Evolutionary conservation across 2,888 invertebrate genomes (phyloP), one percentile per base, ranked within the genome.

Genomic region (Caenorhabditis imperialis): DNA sequence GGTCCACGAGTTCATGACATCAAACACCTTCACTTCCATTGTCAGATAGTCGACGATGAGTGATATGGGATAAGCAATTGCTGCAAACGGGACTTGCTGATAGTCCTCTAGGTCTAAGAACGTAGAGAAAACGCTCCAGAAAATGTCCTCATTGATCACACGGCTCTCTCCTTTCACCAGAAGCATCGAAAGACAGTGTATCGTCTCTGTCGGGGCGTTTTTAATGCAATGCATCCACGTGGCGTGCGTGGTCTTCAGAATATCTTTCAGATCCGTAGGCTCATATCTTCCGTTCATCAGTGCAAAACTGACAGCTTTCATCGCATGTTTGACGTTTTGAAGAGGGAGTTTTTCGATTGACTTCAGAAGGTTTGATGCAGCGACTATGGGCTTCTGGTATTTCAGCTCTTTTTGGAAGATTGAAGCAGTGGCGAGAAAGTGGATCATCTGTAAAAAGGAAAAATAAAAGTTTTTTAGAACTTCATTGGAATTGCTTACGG

Each of bases 251-350:
- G 44, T 50, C 6, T 44, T 20, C 0, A 67, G 27, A 8, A 67
- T 14, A 12, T 42, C 37, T 8, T 42, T 35, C 1, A 30, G 8
- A 7, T 57, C 71, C 0, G 6, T 5, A 7, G 35, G 0, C 8
- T 42, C 45, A 40, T 42, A 57, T 30, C 57, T 22, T 44, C 67
- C 67, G 23, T 51, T 67, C 27, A 57, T 20, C 18, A 67, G 18
- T 3, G 67, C 67, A 14, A 67, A 67, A 16, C 67, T 67, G 0
- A 67, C 51, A 25, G 67, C 67, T 51, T 57, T 67, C 67, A 67
- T 67, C 0, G 48, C 53, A 16, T 33, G 6, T 0, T 6, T n/a
- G 2, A 70, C 12, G 7, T 27, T 25, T 18, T 22, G 30, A 3
- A 27, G 12, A 12, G 53, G 14, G 12, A 67, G 10, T 37, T 38